Base-by-base conservation (phyloP, 2,113 vertebrate species). In the Hypocryptadius cinnamomeus region DNA sequence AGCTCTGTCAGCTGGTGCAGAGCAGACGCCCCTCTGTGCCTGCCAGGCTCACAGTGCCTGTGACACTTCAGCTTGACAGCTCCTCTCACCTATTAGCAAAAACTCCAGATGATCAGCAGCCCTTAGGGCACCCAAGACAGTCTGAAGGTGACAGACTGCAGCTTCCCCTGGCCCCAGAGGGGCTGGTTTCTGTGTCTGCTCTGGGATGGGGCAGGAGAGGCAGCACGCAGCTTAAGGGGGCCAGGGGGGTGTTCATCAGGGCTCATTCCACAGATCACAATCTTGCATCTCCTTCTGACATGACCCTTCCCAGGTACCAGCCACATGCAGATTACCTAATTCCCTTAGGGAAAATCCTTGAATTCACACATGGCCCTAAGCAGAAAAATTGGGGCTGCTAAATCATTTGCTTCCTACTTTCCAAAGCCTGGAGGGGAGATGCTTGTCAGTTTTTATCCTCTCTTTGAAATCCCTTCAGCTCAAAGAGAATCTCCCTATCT, bases 391-490 rank as follows among this genome's bases (percentile, higher is more conserved):
- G 35, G 40, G 69, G 74, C 91, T 61, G 60, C 85, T 83, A 64
- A 78, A 76, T 82, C 13, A 53, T 87, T 77, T 68, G 53, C 72
- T 86, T 95, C 82, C 90, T 83, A 35, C 79, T 86, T 83, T 71
- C 65, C 40, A 56, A 88, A 93, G 87, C 82, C 94, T 73, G 65
- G 85, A 94, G 82, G 87, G 73, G 35, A 92, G 83, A 94, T 88
- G 72, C 85, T 71, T 92, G 72, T 83, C 83, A 57, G 79, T 37
- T 77, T 91, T 92, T 69, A 90, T 53, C 56, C 53, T 69, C 37
- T 33, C 90, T 94, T 83, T 94, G 95, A 93, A 95, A 94, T 44
- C 40, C 16, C 72, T 79, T 53, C 73, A 68, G 83, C 85, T 94
- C 87, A 85, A 77, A 93, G 69, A 70, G 56, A 92, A 70, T 63